Percentiles rank a stretch among this genome's conserved stretches.
phyloP scores from a whole-genome alignment of 2,888 invertebrate species.

The Rhamphomyia laevipes region DNA sequence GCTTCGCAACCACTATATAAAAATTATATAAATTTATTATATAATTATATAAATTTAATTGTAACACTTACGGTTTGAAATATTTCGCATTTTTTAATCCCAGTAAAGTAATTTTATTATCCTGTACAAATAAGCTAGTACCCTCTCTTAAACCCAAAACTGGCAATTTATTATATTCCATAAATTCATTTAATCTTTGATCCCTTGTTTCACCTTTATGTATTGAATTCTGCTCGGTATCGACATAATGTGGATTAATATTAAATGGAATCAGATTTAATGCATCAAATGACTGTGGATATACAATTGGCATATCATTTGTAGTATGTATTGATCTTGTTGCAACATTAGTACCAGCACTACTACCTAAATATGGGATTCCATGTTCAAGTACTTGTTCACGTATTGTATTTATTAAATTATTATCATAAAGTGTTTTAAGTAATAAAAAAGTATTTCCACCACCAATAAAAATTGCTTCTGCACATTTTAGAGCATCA shows the following conservation, averaged over 20 bases:
- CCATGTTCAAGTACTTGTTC: constrained; percentile 50
- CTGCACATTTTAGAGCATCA: constrained; percentile 45
- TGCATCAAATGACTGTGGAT: constrained; percentile 57
- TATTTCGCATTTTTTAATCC: constrained; percentile 52
- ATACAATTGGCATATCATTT: constrained; percentile 81
- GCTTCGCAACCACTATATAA: not conserved
- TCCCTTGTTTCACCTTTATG: constrained; percentile 74
- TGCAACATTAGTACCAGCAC: constrained; percentile 75
- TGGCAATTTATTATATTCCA: constrained; percentile 45
- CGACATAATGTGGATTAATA: constrained; percentile 75
- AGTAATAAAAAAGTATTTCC: constrained; percentile 70
- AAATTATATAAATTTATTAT: not conserved
- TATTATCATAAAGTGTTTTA: constrained; percentile 54
- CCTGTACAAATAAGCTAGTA: constrained; percentile 48
- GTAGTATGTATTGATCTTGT: constrained; percentile 70
- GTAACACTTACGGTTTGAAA: constrained; percentile 35
- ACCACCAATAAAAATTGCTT: constrained; percentile 67
- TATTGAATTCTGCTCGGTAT: constrained; percentile 42
- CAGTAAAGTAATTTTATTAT: constrained; percentile 45
- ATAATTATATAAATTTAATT: not conserved
- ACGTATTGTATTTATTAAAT: constrained; percentile 51
- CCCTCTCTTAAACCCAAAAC: constrained; percentile 67
- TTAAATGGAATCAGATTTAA: constrained; percentile 66
- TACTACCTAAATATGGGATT: constrained; percentile 62
- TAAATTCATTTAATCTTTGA: constrained; percentile 56